phyloP scores from a whole-genome alignment of 2,113 vertebrate genomes.

The Leptobrachium ailaonicum region DNA sequence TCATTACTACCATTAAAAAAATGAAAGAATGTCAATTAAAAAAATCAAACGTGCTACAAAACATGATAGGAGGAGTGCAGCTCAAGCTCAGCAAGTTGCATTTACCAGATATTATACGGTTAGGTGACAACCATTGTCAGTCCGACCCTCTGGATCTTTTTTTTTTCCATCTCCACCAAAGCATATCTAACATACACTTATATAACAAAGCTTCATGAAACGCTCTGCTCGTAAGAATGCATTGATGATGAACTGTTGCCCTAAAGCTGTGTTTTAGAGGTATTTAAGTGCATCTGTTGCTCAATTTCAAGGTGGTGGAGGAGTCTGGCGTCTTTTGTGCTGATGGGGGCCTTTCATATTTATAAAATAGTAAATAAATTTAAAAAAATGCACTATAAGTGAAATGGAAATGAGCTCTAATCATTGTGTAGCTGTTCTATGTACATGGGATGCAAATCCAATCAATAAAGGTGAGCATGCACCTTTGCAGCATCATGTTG shows the following conservation, averaged over 20 bases:
- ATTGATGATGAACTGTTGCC: not conserved
- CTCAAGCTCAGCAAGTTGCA: constrained; percentile 30
- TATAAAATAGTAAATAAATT: not conserved
- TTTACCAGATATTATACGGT: constrained; percentile 25
- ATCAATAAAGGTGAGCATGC: constrained; percentile 17
- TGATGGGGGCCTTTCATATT: constrained; percentile 5
- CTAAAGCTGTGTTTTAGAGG: constrained; percentile 3
- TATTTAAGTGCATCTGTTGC: constrained; percentile 58
- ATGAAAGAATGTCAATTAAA: no score
- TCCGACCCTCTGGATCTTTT: not conserved
- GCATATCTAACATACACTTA: not conserved
- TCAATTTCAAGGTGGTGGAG: constrained; percentile 22
- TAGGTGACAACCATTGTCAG: not conserved
- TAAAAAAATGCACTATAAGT: not conserved
- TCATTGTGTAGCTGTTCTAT: not conserved
- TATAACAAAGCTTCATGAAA: constrained; percentile 22
- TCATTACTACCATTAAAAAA: no score
- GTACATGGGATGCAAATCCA: not conserved
- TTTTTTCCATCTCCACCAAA: not conserved
- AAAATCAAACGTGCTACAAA: no score
- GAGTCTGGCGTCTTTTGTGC: not conserved
- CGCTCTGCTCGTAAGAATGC: not conserved
- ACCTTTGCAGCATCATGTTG: constrained; percentile 38
- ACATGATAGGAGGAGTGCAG: not conserved
- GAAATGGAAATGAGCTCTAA: not conserved